Percentiles rank a stretch among this genome's conserved stretches.
Evolutionary conservation across 2,113 vertebrate species (phyloP).

Genomic region (Cinclus cinclus): DNA sequence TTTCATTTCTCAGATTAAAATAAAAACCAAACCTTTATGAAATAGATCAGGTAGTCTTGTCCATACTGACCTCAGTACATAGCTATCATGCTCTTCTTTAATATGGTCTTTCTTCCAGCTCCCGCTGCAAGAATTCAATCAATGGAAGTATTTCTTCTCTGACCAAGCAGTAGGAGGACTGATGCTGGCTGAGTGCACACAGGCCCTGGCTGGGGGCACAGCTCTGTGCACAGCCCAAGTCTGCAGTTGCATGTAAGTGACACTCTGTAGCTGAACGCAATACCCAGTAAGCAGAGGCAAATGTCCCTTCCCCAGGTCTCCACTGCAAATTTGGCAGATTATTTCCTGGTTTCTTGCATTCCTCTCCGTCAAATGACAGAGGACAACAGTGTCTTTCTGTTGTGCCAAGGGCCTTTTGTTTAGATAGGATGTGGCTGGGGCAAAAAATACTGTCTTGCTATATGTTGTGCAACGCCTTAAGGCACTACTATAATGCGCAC

Average conservation of each 20-base stretch:
- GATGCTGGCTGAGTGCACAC: neutral
- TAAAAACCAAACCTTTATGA: neutral
- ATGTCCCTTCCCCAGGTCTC: neutral
- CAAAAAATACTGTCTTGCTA: neutral
- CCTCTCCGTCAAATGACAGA: neutral
- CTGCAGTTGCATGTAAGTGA: rapidly evolving
- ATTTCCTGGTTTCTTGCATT: neutral
- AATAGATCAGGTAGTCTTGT: neutral
- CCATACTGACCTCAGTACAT: neutral
- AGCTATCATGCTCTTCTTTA: neutral
- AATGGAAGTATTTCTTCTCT: neutral
- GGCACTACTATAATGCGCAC: neutral
- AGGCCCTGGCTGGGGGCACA: rapidly evolving
- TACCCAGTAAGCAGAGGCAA: neutral
- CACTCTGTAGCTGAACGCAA: neutral
- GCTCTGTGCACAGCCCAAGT: rapidly evolving
- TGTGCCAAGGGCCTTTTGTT: neutral
- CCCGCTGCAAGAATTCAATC: neutral
- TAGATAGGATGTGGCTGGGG: neutral
- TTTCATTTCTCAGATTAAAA: neutral
- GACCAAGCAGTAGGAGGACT: neutral
- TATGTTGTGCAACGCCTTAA: neutral
- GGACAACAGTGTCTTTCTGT: neutral
- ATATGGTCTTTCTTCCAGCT: neutral
- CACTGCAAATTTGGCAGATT: neutral